phyloP scores from a whole-genome alignment of 2,113 vertebrate genomes.

The Ammodytes dubius region DNA sequence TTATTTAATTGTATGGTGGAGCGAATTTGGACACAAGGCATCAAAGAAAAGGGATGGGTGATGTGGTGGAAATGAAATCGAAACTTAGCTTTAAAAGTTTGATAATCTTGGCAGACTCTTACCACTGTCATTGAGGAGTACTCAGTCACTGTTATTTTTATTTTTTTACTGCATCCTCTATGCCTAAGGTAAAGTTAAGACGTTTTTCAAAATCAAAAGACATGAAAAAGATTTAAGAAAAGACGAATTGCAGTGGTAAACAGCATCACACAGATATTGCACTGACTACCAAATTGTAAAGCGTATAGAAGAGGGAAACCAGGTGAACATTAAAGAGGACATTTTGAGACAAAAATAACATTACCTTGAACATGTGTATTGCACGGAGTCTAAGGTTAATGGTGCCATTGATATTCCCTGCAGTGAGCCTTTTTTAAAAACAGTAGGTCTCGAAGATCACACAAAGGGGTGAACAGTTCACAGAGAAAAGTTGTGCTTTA shows the following conservation, averaged over 20 bases:
- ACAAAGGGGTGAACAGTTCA: slow-evolving; percentile 4
- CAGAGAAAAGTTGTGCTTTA: slow-evolving; percentile 1
- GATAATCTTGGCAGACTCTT: background rate
- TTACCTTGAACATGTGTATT: background rate
- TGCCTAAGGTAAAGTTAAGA: background rate
- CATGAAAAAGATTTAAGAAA: background rate
- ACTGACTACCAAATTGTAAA: too few relatives aligned
- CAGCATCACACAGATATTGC: background rate
- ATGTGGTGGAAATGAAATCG: background rate
- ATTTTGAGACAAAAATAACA: background rate
- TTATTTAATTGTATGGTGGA: background rate
- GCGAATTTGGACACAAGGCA: background rate
- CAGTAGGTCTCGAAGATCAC: background rate
- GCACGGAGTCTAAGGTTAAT: background rate
- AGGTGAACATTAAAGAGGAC: background rate
- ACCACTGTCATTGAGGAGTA: background rate
- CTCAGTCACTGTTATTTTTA: background rate
- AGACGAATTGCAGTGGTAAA: background rate
- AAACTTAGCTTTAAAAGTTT: background rate
- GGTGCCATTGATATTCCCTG: background rate
- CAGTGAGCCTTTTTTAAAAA: background rate
- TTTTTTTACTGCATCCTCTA: background rate
- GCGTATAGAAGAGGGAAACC: too few relatives aligned
- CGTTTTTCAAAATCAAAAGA: background rate
- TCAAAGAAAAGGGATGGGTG: background rate